Conservation (phyloP, 1,140 invertebrate species). For the Sitodiplosis mosellana region DNA sequence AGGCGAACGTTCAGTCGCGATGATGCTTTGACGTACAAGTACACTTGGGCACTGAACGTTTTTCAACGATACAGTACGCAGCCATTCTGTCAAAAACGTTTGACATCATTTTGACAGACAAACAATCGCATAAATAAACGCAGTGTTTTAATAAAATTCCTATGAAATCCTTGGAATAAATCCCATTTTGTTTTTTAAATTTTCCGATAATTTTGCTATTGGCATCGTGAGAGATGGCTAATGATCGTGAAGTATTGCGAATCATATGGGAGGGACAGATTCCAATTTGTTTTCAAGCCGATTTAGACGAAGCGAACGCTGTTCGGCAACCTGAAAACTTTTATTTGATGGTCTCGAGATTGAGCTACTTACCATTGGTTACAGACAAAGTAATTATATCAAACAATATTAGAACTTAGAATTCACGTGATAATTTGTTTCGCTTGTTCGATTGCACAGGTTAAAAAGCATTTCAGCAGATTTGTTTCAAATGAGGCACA, state of each 20-base stretch:
- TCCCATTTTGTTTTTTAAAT: too few species aligned
- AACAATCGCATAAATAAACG: too few species aligned
- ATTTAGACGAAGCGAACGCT: conserved; percentile 72
- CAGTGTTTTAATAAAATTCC: too few species aligned
- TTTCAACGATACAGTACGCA: too few species aligned
- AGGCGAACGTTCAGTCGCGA: too few species aligned
- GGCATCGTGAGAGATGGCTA: conserved; percentile 43
- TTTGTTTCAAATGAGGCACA: conserved; percentile 64
- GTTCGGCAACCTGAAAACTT: conserved; percentile 77
- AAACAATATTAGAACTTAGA: conserved; percentile 3
- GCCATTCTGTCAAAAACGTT: too few species aligned
- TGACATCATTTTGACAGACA: too few species aligned
- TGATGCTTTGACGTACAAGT: too few species aligned
- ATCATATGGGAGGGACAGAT: conserved; percentile 93
- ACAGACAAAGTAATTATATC: conserved; percentile 66
- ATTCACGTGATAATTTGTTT: neutral
- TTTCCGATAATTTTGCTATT: too few species aligned
- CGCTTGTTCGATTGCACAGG: conserved; percentile 32
- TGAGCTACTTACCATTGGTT: conserved; percentile 90
- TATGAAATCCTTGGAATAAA: too few species aligned
- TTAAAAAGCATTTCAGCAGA: conserved; percentile 75
- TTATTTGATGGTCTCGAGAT: conserved; percentile 85
- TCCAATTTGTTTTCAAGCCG: conserved; percentile 75
- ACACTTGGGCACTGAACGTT: too few species aligned
- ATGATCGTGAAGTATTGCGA: conserved; percentile 78